Base-by-base conservation (phyloP, 2,797 vertebrate genomes). In the Sciurus carolinensis region DNA sequence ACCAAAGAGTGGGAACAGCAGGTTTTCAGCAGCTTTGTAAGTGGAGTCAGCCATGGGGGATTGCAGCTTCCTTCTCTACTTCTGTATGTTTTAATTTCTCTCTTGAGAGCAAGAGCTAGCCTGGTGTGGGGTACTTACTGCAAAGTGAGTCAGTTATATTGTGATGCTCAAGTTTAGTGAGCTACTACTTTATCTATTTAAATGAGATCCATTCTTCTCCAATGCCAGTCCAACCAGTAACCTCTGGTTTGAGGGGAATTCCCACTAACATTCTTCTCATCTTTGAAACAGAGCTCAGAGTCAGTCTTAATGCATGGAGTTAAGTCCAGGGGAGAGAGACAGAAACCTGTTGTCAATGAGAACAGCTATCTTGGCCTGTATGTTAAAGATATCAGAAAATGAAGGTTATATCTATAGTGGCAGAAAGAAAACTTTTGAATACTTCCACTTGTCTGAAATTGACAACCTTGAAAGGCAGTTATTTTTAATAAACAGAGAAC, bases 401-500 rank as follows among this genome's bases (percentile, higher is more conserved):
- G 54, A 62, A 86, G 62, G n/a, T 79, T 80, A 66, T 18, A 18
- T 82, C 30, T 42, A 33, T 15, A 54, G 18, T 54, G 79, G 28
- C 54, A 86, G 54, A 75, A 87, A 62, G 42, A 84, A 66, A 71
- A 30, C 47, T 24, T 52, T 33, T 36, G 28, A 90, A 42, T 69
- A 4, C 10, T 33, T 69, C 22, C 8, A 7, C 0, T 5, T 1
- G 7, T 89, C 57, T 86, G 47, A 93, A 85, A 42, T 67, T 73
- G 88, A 47, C 44, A n/a, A 77, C 73, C 62, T 73, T 28, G 28
- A 26, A 87, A 88, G 42, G 28, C 75, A 84, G 22, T 8, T 62
- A 57, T 94, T 95, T 95, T 36, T 54, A 73, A 84, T 86, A 89
- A 90, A 30, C 24, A 69, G 69, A 73, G 59, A 64, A 80, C 44